Evolutionary conservation across 1,140 invertebrate genomes (phyloP).

Genomic region (Philopotamus ludificatus): DNA sequence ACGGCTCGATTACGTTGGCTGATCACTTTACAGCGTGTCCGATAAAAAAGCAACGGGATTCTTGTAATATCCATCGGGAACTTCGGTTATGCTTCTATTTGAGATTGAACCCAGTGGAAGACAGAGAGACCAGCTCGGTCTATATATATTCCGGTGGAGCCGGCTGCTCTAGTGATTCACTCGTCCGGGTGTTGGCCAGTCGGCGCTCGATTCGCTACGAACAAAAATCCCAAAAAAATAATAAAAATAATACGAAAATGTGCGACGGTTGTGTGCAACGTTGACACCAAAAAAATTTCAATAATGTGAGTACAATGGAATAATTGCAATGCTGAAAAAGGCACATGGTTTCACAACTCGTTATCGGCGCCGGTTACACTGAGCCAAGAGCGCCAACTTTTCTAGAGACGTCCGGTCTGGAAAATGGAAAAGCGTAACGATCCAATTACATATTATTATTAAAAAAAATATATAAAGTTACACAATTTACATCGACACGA

Average conservation of each 20-base stretch:
- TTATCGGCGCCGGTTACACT: no score
- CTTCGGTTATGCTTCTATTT: neutral
- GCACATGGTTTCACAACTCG: no score
- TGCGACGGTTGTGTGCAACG: slow-evolving; percentile 23
- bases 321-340: no score
- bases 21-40: neutral
- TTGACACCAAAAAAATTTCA: no score
- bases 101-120: neutral
- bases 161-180: slow-evolving; percentile 11
- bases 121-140: slow-evolving; percentile 5
- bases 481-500: no score
- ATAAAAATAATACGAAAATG: slow-evolving; percentile 1
- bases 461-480: no score
- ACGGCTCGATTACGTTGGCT: neutral
- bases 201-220: neutral
- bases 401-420: no score
- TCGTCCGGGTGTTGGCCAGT: neutral
- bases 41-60: neutral
- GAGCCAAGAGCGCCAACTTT: no score
- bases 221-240: neutral
- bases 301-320: no score
- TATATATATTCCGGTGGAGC: neutral
- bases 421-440: no score
- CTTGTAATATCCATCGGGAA: neutral
- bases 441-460: no score